Evolutionary conservation across 2,888 invertebrate genomes (phyloP), one percentile per base, ranked within the genome.

Genomic region (Scelioninae gen. 1): DNA sequence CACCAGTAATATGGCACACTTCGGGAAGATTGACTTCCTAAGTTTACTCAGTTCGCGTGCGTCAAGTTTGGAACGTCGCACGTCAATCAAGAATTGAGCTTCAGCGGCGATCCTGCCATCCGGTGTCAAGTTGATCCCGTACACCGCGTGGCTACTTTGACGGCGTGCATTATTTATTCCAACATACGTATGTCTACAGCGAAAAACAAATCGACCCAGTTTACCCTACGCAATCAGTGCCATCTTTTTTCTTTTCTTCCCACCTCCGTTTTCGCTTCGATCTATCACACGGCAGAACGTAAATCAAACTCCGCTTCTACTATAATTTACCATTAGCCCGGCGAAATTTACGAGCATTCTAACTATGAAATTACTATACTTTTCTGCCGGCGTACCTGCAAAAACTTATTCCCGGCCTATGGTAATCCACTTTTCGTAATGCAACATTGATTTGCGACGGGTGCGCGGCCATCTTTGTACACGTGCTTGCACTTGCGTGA

Each of bases 401-500:
- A 56, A 56, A 58, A 58, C 15, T 43, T 58, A 29, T 58, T 40
- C 56, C 38, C 56, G 56, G 13, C 56, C 10, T 38, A 56, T 56
- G 38, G 56, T 38, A 38, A 56, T 38, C n/a, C 58, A 13, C 58
- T 43, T 40, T 43, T 43, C 58, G 43, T 10, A 10, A 60, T n/a
- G 58, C 58, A 43, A 43, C 58, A 60, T 43, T 43, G 58, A 60
- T 60, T 40, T 29, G 58, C 58, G 58, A 43, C n/a, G n/a, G n/a
- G n/a, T n/a, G n/a, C n/a, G n/a, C 43, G 32, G 58, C 88, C 89
- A 89, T 89, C 88, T 90, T 90, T 88, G 86, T 89, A 89, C 89
- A 89, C 90, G 89, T 89, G 89, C 89, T 88, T 89, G 87, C 87
- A 89, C 85, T 90, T 87, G 90, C 90, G 90, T 90, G 90, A 90